Conservation (phyloP, 2,888 invertebrate genomes). For the Pinctada fucata region DNA sequence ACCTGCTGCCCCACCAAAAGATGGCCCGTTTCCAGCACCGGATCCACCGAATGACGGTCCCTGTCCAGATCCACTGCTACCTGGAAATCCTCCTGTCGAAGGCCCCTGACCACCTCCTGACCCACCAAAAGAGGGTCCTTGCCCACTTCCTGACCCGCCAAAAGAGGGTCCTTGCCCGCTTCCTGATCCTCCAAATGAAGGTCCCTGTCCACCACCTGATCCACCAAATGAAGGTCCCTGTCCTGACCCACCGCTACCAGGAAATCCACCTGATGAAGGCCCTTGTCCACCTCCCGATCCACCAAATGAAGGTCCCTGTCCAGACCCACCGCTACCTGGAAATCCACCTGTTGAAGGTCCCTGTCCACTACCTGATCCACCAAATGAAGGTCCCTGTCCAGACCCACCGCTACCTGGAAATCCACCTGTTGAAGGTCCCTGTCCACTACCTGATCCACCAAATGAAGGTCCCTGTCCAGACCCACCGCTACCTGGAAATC, state of each 20-base stretch:
- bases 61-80: conserved; percentile 4
- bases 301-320: conserved; percentile 8
- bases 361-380: neutral
- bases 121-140: conserved; percentile 23
- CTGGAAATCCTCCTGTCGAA: neutral
- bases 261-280: conserved; percentile 25
- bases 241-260: conserved; percentile 30
- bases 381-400: neutral
- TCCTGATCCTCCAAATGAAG: conserved; percentile 15
- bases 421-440: conserved; percentile 7
- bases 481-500: neutral
- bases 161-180: neutral
- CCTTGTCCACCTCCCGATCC: conserved; percentile 38
- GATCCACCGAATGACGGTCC: conserved; percentile 24
- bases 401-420: neutral
- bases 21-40: neutral
- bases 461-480: conserved; percentile 7
- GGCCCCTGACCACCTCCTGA: conserved; percentile 5
- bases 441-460: neutral
- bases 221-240: conserved; percentile 20
- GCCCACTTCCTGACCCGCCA: conserved; percentile 20
- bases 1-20: neutral
- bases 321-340: neutral
- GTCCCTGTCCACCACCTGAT: conserved; percentile 10
- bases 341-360: neutral